phyloP scores from a whole-genome alignment of 2,888 invertebrate genomes.

The Thelaira solivaga region DNA sequence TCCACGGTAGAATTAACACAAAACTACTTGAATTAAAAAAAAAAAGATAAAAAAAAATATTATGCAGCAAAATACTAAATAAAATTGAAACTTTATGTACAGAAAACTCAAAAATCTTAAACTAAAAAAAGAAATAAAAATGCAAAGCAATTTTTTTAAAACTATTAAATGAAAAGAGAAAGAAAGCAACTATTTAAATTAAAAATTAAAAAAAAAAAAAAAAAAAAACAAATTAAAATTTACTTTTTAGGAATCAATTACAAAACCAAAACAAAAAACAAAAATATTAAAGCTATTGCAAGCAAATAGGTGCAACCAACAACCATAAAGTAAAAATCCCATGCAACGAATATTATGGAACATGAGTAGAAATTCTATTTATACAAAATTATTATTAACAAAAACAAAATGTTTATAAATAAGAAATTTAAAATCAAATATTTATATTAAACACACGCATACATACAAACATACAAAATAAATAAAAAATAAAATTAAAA shows the following conservation, averaged over 20 bases:
- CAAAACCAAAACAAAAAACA: constrained; percentile 45
- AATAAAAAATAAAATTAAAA: no score
- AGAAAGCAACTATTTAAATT: constrained; percentile 33
- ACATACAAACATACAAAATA: constrained; percentile 45
- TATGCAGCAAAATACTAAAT: no score
- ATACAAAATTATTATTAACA: constrained; percentile 65
- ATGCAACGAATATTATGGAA: constrained; percentile 78
- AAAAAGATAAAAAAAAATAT: no score
- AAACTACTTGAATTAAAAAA: no score
- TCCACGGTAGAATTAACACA: no score
- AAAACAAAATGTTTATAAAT: constrained; percentile 50
- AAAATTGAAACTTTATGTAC: no score
- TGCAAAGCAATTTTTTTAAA: constrained; percentile 56
- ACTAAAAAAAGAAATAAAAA: constrained; percentile 18
- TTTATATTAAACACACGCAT: constrained; percentile 38
- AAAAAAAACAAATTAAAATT: constrained; percentile 20
- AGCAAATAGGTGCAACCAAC: constrained; percentile 65
- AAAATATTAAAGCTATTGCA: no score
- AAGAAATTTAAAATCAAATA: constrained; percentile 18
- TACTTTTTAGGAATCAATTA: constrained; percentile 55
- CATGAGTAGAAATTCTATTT: constrained; percentile 77
- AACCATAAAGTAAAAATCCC: constrained; percentile 76
- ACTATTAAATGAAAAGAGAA: constrained; percentile 38
- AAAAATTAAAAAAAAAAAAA: constrained; percentile 12
- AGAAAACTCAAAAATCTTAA: constrained; percentile 5